These are phyloP conservation scores for Pollicipes pollicipes DNA, from an alignment of 1,140 invertebrate genomes.

Conservation along the genomic window DNA sequence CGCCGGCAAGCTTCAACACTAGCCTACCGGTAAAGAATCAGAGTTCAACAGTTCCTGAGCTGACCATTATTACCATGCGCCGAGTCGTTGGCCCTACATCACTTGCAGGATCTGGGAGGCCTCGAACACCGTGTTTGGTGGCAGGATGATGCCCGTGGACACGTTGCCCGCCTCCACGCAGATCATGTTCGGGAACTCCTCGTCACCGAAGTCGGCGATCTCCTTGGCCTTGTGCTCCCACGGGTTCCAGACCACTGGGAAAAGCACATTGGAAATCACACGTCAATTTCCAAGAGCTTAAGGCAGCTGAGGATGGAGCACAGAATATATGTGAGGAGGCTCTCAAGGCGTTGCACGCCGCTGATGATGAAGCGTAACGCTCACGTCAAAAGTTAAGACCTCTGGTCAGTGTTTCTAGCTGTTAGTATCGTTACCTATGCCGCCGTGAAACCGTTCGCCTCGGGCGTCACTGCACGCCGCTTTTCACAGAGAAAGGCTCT, in stretches of 20 bases:
- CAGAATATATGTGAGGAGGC: not conserved
- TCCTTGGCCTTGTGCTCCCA: constrained; percentile 81
- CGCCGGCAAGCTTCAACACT: not conserved
- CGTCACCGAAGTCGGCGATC: constrained; percentile 82
- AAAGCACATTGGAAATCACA: constrained; percentile 8
- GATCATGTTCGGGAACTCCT: constrained; percentile 85
- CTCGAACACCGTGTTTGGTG: constrained; percentile 70
- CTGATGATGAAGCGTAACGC: too few species aligned
- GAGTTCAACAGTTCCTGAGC: not conserved
- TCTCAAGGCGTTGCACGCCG: too few species aligned
- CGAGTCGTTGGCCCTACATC: constrained; percentile 25
- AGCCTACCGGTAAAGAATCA: not conserved
- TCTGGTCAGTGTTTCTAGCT: too few species aligned
- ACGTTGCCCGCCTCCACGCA: constrained; percentile 87
- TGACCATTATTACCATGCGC: not conserved
- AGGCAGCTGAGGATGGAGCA: too few species aligned
- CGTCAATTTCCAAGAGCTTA: constrained; percentile 15
- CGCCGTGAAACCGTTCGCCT: too few species aligned
- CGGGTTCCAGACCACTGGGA: constrained; percentile 82
- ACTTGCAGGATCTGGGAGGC: constrained; percentile 70
- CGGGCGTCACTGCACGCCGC: too few species aligned
- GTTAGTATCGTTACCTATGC: too few species aligned
- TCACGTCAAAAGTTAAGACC: too few species aligned
- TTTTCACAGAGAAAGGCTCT: too few species aligned
- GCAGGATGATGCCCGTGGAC: constrained; percentile 57